phyloP scores from a whole-genome alignment of 1,140 invertebrate species.

The Argopecten irradians region DNA sequence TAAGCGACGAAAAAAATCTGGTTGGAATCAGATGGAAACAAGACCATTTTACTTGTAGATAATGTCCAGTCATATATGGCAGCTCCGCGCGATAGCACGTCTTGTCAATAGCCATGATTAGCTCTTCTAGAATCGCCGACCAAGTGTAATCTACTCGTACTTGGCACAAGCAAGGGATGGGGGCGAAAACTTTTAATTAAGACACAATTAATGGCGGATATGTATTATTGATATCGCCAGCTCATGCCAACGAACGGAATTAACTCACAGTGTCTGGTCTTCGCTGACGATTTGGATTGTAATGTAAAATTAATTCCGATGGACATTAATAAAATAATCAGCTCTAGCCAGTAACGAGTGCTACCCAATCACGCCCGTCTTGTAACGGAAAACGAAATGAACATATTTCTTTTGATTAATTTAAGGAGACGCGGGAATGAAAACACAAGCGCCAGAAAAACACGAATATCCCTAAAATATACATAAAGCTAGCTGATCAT shows the following conservation, averaged over 20 bases:
- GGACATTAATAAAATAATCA: constrained; percentile 6
- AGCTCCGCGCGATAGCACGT: background rate
- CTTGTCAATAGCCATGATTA: background rate
- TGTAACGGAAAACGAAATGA: background rate
- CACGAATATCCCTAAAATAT: background rate
- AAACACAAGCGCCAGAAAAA: background rate
- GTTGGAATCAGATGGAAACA: background rate
- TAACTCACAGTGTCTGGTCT: background rate
- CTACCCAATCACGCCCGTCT: background rate
- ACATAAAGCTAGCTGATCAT: constrained; percentile 9
- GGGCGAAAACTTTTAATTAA: constrained; percentile 21
- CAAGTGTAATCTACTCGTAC: background rate
- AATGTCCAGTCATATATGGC: background rate
- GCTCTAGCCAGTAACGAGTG: background rate
- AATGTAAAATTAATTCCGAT: constrained; percentile 23
- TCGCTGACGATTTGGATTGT: background rate
- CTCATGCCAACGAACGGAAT: background rate
- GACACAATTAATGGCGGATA: constrained; percentile 10
- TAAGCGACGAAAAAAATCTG: background rate
- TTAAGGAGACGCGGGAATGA: background rate
- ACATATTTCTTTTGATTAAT: constrained; percentile 23
- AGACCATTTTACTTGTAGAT: background rate
- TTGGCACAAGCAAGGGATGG: background rate
- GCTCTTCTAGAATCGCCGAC: background rate
- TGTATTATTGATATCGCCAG: constrained; percentile 21